phyloP scores from a whole-genome alignment of 2,113 vertebrate species.

The Myiozetetes cayanensis region DNA sequence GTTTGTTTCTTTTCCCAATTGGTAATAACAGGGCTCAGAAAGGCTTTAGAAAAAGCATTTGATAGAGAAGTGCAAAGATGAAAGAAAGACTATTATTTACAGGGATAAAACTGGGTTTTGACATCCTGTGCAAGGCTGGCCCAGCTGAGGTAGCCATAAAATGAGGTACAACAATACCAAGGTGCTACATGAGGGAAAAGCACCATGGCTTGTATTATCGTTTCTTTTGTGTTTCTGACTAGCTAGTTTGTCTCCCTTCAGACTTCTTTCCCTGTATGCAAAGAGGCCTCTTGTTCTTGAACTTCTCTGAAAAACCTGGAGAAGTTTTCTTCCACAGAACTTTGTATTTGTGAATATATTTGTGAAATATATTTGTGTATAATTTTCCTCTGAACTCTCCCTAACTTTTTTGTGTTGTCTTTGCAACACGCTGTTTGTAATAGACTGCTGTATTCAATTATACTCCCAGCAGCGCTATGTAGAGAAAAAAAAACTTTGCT shows the following conservation, averaged over 20 bases:
- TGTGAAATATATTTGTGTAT: neutral
- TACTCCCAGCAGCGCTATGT: neutral
- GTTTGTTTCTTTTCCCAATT: neutral
- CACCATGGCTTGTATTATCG: neutral
- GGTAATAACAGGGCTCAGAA: neutral
- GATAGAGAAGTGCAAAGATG: neutral
- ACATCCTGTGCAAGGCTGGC: neutral
- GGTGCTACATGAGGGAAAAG: rapidly evolving
- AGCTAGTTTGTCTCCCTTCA: neutral
- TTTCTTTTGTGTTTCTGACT: neutral
- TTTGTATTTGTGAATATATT: neutral
- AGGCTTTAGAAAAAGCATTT: neutral
- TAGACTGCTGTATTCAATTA: constrained; percentile 7
- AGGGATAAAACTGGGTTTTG: neutral
- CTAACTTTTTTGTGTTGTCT: neutral
- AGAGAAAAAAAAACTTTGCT: constrained; percentile 5
- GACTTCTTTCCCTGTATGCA: neutral
- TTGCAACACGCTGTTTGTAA: neutral
- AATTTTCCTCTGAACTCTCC: neutral
- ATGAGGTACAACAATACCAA: neutral
- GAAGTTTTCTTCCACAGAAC: neutral
- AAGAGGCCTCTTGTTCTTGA: neutral
- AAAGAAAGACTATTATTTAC: neutral
- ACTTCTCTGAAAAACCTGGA: neutral
- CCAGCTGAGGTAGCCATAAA: rapidly evolving